phyloP scores from a whole-genome alignment of 2,888 invertebrate species.

The Thyatira batis region DNA sequence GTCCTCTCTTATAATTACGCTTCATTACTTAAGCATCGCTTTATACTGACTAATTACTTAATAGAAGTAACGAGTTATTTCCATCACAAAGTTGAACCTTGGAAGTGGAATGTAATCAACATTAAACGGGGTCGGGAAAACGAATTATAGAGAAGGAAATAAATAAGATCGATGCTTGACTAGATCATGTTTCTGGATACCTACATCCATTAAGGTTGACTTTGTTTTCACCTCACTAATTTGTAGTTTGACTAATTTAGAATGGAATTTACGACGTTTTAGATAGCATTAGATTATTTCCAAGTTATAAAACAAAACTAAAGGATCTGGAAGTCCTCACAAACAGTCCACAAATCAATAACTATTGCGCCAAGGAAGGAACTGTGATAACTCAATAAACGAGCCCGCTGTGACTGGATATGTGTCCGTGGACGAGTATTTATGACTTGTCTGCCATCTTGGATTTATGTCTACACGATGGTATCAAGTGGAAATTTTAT shows the following conservation, averaged over 20 bases:
- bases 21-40: constrained; percentile 81
- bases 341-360: constrained; percentile 17
- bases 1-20: constrained; percentile 81
- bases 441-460: constrained; percentile 41
- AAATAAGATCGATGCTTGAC: constrained; percentile 57
- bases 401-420: constrained; percentile 23
- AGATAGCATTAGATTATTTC: too few species aligned
- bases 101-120: constrained; percentile 71
- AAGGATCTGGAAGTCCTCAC: constrained; percentile 20
- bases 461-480: constrained; percentile 23
- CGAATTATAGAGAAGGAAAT: constrained; percentile 64
- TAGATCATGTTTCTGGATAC: constrained; percentile 34
- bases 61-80: constrained; percentile 81
- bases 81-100: constrained; percentile 69
- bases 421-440: constrained; percentile 32
- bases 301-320: not conserved
- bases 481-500: not conserved
- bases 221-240: too few species aligned
- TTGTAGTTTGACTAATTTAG: too few species aligned
- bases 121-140: constrained; percentile 62
- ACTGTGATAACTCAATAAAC: constrained; percentile 54
- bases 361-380: constrained; percentile 14
- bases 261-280: too few species aligned
- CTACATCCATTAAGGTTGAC: too few species aligned
- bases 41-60: constrained; percentile 80